phyloP scores from a whole-genome alignment of 2,797 vertebrate genomes.

The Myotis myotis region DNA sequence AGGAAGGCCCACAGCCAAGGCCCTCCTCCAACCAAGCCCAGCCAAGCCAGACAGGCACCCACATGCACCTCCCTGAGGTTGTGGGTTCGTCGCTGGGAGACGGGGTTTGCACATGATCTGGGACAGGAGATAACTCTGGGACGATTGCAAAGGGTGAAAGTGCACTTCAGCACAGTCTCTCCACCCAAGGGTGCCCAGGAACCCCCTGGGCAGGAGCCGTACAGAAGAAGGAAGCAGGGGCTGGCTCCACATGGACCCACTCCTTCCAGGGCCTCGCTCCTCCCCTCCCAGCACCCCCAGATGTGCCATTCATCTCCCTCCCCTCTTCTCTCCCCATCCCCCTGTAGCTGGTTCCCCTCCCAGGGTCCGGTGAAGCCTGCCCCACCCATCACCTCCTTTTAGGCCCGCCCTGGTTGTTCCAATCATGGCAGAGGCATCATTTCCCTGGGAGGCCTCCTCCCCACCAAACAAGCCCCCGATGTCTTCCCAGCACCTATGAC shows the following conservation, averaged over 20 bases:
- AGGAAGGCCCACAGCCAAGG: not conserved
- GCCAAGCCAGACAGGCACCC: not conserved
- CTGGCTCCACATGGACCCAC: not conserved
- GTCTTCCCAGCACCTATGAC: not conserved
- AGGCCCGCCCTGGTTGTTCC: not conserved
- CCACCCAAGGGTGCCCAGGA: not conserved
- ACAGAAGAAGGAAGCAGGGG: not conserved
- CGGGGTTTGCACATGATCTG: not conserved
- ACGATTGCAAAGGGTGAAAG: not conserved
- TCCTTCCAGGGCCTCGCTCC: not conserved
- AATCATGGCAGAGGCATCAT: not conserved
- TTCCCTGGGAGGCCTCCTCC: not conserved
- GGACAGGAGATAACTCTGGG: not conserved
- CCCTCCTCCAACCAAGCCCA: not conserved
- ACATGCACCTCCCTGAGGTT: not conserved
- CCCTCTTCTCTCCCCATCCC: not conserved
- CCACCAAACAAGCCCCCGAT: fast-evolving
- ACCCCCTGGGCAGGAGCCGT: not conserved
- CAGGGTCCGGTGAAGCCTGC: not conserved
- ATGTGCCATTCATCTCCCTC: not conserved
- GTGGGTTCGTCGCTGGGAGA: not conserved
- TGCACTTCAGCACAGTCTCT: not conserved
- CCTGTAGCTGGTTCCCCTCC: not conserved
- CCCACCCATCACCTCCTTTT: not conserved
- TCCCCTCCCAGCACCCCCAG: not conserved